These are phyloP conservation scores for Camponotus vicinus DNA, from an alignment of 1,140 invertebrate species.

Conservation along the genomic window DNA sequence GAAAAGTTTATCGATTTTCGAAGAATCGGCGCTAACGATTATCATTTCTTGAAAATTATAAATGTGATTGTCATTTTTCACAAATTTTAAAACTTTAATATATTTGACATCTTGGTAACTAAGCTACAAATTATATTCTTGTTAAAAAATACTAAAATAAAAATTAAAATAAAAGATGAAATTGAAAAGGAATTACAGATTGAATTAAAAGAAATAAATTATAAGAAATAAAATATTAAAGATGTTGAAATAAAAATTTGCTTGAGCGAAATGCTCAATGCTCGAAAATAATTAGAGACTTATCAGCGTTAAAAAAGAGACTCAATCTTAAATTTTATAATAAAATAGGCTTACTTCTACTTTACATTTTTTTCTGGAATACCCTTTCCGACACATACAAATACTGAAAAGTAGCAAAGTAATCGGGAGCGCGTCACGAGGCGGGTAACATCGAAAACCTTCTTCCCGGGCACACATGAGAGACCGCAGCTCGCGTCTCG, in stretches of 20 bases:
- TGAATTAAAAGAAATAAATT: no score
- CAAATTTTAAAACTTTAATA: no score
- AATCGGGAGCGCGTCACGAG: slow-evolving; percentile 46
- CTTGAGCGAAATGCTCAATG: not conserved
- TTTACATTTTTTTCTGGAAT: not conserved
- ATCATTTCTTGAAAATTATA: not conserved
- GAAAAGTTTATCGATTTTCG: slow-evolving; percentile 74
- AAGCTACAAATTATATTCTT: not conserved
- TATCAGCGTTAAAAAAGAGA: not conserved
- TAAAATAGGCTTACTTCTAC: not conserved
- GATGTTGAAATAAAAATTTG: not conserved
- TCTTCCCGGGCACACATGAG: slow-evolving; percentile 51
- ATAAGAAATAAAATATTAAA: no score
- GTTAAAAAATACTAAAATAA: no score
- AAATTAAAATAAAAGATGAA: no score
- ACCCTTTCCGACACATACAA: not conserved
- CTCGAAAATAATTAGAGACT: not conserved
- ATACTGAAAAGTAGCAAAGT: slow-evolving; percentile 58
- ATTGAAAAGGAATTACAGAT: no score
- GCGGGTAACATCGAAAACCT: slow-evolving; percentile 70
- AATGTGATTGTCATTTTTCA: not conserved
- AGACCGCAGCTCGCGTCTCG: slow-evolving; percentile 40
- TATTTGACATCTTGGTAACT: not conserved
- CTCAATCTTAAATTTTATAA: not conserved
- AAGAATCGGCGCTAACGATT: slow-evolving; percentile 67